Conservation (phyloP, 1,140 invertebrate genomes). For the Chrysoperla carnea region DNA sequence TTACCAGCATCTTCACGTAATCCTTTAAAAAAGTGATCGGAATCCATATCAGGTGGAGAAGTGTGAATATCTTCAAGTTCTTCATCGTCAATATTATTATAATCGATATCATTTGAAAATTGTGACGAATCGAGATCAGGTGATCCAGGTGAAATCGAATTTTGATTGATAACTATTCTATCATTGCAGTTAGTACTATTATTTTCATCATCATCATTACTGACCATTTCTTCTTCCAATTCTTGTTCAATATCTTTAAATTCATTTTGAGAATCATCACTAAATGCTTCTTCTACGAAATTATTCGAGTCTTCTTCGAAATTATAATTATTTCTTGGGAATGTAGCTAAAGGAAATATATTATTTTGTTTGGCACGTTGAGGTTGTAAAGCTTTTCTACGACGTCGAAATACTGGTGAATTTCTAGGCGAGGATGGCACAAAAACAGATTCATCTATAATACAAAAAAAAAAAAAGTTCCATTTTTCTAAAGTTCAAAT, state of each 20-base stretch:
- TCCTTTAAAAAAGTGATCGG: constrained; percentile 16
- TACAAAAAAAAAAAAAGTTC: too few relatives aligned
- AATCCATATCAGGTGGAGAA: constrained; percentile 8
- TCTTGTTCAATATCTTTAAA: neutral
- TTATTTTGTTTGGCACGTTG: neutral
- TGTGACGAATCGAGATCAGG: neutral
- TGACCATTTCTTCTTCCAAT: neutral
- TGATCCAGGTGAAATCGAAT: neutral
- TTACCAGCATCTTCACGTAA: constrained; percentile 14
- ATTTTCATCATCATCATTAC: neutral
- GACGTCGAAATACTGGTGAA: neutral
- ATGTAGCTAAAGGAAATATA: neutral
- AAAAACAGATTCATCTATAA: neutral
- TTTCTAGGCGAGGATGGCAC: neutral
- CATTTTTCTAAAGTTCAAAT: too few relatives aligned
- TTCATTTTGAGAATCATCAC: constrained; percentile 4
- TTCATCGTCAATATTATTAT: constrained; percentile 5
- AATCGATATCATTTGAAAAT: constrained; percentile 2
- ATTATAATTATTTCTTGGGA: neutral
- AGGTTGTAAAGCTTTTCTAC: constrained; percentile 1
- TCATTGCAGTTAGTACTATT: neutral
- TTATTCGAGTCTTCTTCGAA: constrained; percentile 2
- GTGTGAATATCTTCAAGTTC: constrained; percentile 10
- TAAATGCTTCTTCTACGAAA: constrained; percentile 6
- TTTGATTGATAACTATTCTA: neutral